These are phyloP conservation scores for Sminthurinus aureus DNA, from an alignment of 2,888 invertebrate genomes.

Conservation along the genomic window DNA sequence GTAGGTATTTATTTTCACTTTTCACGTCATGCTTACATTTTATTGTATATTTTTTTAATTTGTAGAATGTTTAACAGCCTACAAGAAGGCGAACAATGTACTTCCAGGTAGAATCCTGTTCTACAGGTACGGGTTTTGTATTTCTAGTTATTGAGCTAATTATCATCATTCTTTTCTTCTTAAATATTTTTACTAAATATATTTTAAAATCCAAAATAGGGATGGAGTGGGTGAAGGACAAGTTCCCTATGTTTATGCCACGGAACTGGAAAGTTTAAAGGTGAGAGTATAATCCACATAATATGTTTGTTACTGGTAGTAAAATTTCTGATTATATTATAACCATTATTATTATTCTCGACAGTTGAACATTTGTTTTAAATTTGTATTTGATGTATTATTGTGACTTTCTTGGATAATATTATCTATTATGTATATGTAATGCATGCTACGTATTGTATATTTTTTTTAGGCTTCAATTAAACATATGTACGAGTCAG, in stretches of 20 bases:
- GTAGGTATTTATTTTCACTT: too few relatives aligned
- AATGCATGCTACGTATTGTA: background rate
- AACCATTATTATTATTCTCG: background rate
- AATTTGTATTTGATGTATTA: background rate
- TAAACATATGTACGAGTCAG: background rate
- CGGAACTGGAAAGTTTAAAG: constrained; percentile 72
- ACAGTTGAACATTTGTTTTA: too few relatives aligned
- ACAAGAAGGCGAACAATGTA: constrained; percentile 65
- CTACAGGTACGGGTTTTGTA: constrained; percentile 67
- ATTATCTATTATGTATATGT: too few relatives aligned
- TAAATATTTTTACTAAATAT: too few relatives aligned
- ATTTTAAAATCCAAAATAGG: too few relatives aligned
- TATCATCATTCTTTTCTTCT: too few relatives aligned
- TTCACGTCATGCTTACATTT: background rate
- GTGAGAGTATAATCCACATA: constrained; percentile 46
- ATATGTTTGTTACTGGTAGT: background rate
- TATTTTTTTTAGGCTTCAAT: constrained; percentile 18
- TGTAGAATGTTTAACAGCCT: constrained; percentile 67
- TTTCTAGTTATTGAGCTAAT: too few relatives aligned
- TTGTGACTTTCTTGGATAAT: too few relatives aligned
- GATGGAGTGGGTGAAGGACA: constrained; percentile 96
- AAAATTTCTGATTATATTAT: background rate
- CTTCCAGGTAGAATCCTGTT: constrained; percentile 78
- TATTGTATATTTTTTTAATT: background rate
- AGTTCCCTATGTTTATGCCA: constrained; percentile 76